Evolutionary conservation across 2,113 vertebrate genomes (phyloP).

Genomic region (Dipodomys merriami): DNA sequence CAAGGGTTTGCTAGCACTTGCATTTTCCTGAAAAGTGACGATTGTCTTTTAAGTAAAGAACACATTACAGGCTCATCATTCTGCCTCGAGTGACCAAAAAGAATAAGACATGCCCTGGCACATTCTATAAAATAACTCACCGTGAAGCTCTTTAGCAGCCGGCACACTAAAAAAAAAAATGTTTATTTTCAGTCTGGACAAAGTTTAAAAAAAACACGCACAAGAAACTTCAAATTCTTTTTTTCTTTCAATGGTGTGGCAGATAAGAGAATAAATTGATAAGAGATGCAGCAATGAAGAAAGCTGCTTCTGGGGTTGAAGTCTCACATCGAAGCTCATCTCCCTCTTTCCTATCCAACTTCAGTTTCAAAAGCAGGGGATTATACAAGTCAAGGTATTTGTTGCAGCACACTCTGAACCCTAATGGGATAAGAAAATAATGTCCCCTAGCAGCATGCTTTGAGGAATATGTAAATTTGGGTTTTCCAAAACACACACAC

Average conservation of each 20-base stretch:
- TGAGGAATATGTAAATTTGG: not conserved
- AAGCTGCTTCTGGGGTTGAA: not conserved
- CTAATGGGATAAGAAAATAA: slow-evolving; percentile 27
- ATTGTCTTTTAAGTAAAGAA: slow-evolving; percentile 5
- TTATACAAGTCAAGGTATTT: slow-evolving; percentile 18
- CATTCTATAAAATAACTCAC: not conserved
- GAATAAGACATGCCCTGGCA: slow-evolving; percentile 5
- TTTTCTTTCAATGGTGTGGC: not conserved
- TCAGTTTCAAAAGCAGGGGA: slow-evolving; percentile 14
- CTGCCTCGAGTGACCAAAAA: slow-evolving; percentile 23
- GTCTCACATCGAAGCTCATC: not conserved
- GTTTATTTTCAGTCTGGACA: too few relatives aligned
- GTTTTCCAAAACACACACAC: not conserved
- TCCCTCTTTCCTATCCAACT: not conserved
- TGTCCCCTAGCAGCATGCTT: not conserved
- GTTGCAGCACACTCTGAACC: not conserved
- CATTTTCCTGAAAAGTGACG: not conserved
- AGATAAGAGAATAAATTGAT: slow-evolving; percentile 28
- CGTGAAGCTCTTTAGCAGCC: not conserved
- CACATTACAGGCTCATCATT: not conserved
- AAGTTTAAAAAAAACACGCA: too few relatives aligned
- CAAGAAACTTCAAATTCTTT: not conserved
- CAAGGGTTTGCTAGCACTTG: not conserved
- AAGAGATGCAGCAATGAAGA: not conserved
- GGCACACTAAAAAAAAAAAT: not conserved